A percentile compares a stretch with the other conserved stretches of the same genome.
These are phyloP conservation scores for Automeris io DNA, from an alignment of 2,888 invertebrate species.

Conservation along the genomic window DNA sequence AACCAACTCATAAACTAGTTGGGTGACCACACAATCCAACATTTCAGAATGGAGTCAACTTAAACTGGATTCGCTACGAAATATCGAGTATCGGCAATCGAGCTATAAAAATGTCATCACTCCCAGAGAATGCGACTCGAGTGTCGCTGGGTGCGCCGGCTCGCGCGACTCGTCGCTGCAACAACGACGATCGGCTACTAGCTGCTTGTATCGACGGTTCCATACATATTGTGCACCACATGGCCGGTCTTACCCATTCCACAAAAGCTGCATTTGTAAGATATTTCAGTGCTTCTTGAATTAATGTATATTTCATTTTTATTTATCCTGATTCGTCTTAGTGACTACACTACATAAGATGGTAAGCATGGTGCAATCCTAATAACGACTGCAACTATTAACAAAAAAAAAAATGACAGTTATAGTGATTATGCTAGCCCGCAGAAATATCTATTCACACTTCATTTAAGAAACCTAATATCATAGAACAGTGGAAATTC, in stretches of 20 bases:
- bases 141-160: constrained; percentile 76
- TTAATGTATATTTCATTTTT: too few species aligned
- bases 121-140: constrained; percentile 76
- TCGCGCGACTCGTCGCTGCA: constrained; percentile 42
- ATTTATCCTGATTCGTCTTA: background rate
- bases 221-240: constrained; percentile 86
- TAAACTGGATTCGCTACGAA: constrained; percentile 85
- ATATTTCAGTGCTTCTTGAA: too few species aligned
- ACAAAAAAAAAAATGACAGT: too few species aligned
- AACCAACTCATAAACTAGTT: too few species aligned
- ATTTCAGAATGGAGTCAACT: constrained; percentile 50
- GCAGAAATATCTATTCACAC: too few species aligned
- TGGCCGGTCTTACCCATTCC: constrained; percentile 84
- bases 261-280: constrained; percentile 89
- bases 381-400: too few species aligned
- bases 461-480: too few species aligned
- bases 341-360: too few species aligned
- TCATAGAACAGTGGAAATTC: too few species aligned
- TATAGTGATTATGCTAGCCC: too few species aligned
- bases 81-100: constrained; percentile 80
- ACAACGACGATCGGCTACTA: constrained; percentile 84
- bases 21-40: too few species aligned
- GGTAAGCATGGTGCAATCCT: too few species aligned
- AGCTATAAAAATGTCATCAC: constrained; percentile 46
- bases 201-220: constrained; percentile 92